Base-by-base conservation (phyloP, 2,113 vertebrate genomes). In the Vimba vimba region DNA sequence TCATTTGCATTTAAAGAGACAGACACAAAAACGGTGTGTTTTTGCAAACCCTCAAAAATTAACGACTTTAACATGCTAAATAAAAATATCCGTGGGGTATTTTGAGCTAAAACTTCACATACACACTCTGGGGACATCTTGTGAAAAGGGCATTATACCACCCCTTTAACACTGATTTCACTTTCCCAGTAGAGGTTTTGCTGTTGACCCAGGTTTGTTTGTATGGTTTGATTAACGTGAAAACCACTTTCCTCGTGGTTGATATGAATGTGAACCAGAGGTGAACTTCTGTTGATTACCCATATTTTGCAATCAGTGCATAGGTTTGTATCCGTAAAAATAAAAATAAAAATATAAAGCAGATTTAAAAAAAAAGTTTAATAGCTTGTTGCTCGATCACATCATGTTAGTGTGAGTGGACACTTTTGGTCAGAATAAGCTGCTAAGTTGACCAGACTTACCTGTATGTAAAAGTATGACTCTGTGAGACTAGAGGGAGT, bases 391-490 rank as follows among this genome's bases (percentile, higher is more conserved):
- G 6, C 71, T 27, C 21, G 6, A 47, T 47, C 23, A 75, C n/a
- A 45, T 74, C 43, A 19, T 78, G 8, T 55, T 23, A 43, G 25
- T 78, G 47, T 6, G 9, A 21, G n/a, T 36, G 15, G 19, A 33
- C 0, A 0, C 30, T 33, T 57, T 55, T 57, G 19, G 75, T 55
- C 27, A 30, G 19, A 57, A 57, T 78, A 57, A 78, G 50, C 15
- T 19, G 50, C 27, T 55, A 33, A 33, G 25, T 57, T 30, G 17
- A 57, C 8, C 25, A 52, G 75, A 33, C 2, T 78, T 55, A 39
- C 36, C 36, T 39, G 36, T 50, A 21, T 33, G 50, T 75, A 75
- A 75, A 88, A 68, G 84, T 73, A 47, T 77, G 71, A 64, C 45
- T 80, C 45, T 62, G 68, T 76, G 27, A 57, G 75, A 78, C 75